Percentiles rank a stretch among this genome's conserved stretches.
These are phyloP conservation scores for Carabus problematicus DNA, from an alignment of 2,888 invertebrate species.

Conservation along the genomic window DNA sequence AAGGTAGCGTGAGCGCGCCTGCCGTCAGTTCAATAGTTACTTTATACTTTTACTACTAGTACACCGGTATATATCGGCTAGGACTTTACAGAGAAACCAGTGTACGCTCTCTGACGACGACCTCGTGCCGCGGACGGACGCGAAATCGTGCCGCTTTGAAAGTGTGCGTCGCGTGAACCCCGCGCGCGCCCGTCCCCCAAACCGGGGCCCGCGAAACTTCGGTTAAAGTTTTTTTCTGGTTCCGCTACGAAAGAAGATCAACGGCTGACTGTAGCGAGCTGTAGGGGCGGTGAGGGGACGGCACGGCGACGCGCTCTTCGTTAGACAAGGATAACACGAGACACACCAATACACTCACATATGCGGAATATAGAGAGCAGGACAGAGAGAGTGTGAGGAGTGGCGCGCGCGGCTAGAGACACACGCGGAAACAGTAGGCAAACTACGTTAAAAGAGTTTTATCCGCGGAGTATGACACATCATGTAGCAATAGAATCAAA, in stretches of 20 bases:
- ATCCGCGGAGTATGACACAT: conserved; percentile 36
- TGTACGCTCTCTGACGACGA: too few relatives aligned
- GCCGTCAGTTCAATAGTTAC: too few relatives aligned
- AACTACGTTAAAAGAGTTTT: conserved; percentile 41
- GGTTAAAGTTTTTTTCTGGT: conserved; percentile 34
- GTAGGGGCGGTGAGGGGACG: too few relatives aligned
- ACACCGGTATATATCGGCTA: too few relatives aligned
- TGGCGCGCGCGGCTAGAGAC: conserved; percentile 9
- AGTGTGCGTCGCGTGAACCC: conserved; percentile 4
- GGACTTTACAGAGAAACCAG: too few relatives aligned
- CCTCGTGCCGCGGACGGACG: too few relatives aligned
- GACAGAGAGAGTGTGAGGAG: conserved; percentile 2
- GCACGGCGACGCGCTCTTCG: neutral
- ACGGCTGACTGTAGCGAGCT: conserved; percentile 20
- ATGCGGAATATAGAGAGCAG: neutral
- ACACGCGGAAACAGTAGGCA: conserved; percentile 30
- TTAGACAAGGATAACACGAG: conserved; percentile 9
- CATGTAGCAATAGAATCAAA: conserved; percentile 26
- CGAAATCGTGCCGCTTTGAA: too few relatives aligned
- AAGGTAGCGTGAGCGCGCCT: too few relatives aligned
- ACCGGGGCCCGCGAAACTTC: conserved; percentile 18
- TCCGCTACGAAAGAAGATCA: conserved; percentile 41
- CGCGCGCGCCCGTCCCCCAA: neutral
- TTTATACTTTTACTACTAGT: too few relatives aligned
- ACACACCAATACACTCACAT: too few relatives aligned